Evolutionary conservation across 1,140 invertebrate genomes (phyloP).

Genomic region (Diorhabda sublineata): DNA sequence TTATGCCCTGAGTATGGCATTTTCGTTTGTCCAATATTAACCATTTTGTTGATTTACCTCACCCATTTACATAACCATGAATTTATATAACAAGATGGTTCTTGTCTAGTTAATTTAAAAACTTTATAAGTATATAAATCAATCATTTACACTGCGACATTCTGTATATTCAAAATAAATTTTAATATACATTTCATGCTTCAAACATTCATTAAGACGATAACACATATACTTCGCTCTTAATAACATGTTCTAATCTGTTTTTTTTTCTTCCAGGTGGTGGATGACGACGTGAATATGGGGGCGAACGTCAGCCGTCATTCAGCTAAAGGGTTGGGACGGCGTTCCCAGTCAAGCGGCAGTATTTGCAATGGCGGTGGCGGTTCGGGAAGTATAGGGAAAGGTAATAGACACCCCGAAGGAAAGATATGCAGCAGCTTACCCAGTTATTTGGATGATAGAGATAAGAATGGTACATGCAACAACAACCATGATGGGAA

Average conservation of each 20-base stretch:
- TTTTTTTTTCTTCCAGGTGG: neutral
- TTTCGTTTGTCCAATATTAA: too few relatives aligned
- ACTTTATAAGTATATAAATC: too few relatives aligned
- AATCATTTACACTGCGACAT: too few relatives aligned
- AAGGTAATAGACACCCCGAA: conserved; percentile 30
- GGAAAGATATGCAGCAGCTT: conserved; percentile 58
- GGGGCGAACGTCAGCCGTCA: conserved; percentile 71
- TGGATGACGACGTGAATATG: conserved; percentile 49
- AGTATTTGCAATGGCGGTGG: conserved; percentile 49
- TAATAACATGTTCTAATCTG: neutral
- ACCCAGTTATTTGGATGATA: conserved; percentile 68
- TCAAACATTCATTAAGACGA: too few relatives aligned
- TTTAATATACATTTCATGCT: too few relatives aligned
- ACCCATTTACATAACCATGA: too few relatives aligned
- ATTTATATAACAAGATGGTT: too few relatives aligned
- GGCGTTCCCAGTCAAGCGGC: conserved; percentile 67
- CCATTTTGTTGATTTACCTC: too few relatives aligned
- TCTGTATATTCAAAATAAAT: too few relatives aligned
- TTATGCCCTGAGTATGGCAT: too few relatives aligned
- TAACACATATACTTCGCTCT: too few relatives aligned
- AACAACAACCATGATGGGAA: conserved; percentile 61
- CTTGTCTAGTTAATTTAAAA: too few relatives aligned
- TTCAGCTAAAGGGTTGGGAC: conserved; percentile 63
- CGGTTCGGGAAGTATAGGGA: conserved; percentile 54
- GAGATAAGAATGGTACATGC: conserved; percentile 51